These are phyloP conservation scores for Sitta europaea DNA, from an alignment of 2,113 vertebrate genomes.

Conservation along the genomic window DNA sequence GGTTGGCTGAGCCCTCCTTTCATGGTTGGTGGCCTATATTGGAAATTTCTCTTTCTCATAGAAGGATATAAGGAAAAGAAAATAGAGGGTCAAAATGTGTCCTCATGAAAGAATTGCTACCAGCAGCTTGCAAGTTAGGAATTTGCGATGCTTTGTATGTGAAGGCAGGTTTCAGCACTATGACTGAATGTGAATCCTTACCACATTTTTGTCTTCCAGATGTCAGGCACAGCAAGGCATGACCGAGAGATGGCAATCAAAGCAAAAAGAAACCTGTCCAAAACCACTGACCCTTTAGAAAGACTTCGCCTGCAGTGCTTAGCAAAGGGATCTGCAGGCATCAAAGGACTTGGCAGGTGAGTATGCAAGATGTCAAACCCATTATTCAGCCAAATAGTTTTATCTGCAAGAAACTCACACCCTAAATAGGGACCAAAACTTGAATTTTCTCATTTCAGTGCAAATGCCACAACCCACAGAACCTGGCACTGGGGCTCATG, in stretches of 20 bases:
- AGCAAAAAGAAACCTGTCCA: conserved; percentile 73
- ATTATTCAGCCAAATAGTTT: neutral
- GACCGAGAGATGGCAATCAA: conserved; percentile 84
- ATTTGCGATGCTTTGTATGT: neutral
- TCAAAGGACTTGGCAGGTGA: conserved; percentile 90
- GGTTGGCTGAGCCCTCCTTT: neutral
- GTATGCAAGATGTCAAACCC: neutral
- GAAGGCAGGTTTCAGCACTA: neutral
- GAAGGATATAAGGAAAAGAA: neutral
- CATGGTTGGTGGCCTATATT: neutral
- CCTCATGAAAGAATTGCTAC: neutral
- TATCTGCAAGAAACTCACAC: neutral
- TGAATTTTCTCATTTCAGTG: neutral
- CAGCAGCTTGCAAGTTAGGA: neutral
- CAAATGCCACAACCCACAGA: neutral
- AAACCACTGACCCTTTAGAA: conserved; percentile 80
- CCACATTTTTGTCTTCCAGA: conserved; percentile 55
- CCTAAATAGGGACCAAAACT: neutral
- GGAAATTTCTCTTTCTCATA: neutral
- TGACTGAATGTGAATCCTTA: neutral
- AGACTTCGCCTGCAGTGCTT: conserved; percentile 85
- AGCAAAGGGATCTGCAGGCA: conserved; percentile 85
- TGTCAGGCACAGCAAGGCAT: conserved; percentile 88
- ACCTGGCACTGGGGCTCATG: neutral
- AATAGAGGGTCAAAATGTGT: neutral